These are phyloP conservation scores for Andrena minutula DNA, from an alignment of 2,888 invertebrate species.

Conservation along the genomic window DNA sequence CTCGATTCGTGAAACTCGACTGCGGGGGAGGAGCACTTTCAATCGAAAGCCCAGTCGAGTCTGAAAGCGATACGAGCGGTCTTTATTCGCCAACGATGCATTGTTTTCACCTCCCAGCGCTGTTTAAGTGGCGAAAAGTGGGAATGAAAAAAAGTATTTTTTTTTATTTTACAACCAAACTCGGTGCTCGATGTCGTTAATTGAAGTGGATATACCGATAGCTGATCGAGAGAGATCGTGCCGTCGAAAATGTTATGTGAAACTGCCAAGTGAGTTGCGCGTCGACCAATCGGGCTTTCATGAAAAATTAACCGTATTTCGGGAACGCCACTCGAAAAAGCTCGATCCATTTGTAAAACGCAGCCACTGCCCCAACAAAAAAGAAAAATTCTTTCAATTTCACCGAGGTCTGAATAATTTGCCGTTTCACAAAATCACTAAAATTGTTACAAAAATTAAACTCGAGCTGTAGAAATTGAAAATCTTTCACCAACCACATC, in stretches of 20 bases:
- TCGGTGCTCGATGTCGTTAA: background rate
- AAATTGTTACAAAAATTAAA: no score
- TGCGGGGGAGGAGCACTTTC: slow-evolving; percentile 32
- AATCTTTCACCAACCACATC: no score
- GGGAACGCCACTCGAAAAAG: background rate
- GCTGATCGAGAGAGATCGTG: background rate
- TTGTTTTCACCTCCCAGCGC: slow-evolving; percentile 26
- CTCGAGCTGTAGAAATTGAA: no score
- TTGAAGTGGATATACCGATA: slow-evolving; percentile 11
- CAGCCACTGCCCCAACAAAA: background rate
- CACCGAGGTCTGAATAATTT: background rate
- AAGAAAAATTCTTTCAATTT: background rate
- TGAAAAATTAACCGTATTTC: slow-evolving; percentile 23
- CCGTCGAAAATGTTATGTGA: slow-evolving; percentile 1
- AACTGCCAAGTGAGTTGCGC: background rate
- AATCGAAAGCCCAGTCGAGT: slow-evolving; percentile 29
- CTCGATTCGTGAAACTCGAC: slow-evolving; percentile 38
- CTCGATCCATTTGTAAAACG: background rate
- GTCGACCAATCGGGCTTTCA: background rate
- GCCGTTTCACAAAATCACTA: no score
- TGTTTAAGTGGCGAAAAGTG: slow-evolving; percentile 7
- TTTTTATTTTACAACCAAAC: background rate
- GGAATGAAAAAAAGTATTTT: slow-evolving; percentile 11
- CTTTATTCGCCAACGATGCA: slow-evolving; percentile 26
- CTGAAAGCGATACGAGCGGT: slow-evolving; percentile 23